Evolutionary conservation across 2,113 vertebrate genomes (phyloP).

Genomic region (Malaclemys terrapin): DNA sequence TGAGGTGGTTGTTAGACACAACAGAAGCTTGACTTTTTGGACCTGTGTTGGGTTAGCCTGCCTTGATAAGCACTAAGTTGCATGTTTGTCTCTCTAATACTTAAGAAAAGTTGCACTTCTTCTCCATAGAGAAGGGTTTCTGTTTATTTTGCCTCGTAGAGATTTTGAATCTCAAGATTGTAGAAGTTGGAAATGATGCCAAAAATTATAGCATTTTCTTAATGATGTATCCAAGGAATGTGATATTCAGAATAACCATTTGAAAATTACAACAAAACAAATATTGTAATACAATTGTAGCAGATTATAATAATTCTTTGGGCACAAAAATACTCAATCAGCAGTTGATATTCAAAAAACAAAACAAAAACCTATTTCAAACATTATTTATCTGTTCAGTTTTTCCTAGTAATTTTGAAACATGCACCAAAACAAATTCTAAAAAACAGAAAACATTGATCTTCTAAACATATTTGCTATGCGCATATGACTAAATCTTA

Average conservation of each 20-base stretch:
- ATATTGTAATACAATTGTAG: background rate
- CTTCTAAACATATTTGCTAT: background rate
- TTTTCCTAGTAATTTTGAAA: background rate
- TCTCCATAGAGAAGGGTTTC: background rate
- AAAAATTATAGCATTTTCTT: slow-evolving; percentile 26
- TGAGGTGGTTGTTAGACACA: background rate
- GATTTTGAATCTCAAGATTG: slow-evolving; percentile 34
- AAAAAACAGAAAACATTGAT: background rate
- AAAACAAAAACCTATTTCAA: background rate
- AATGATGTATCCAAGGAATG: slow-evolving; percentile 8
- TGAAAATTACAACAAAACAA: slow-evolving; percentile 55
- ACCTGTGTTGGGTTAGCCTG: background rate
- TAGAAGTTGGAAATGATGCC: slow-evolving; percentile 21
- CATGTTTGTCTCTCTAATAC: background rate
- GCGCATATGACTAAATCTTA: background rate
- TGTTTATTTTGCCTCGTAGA: slow-evolving; percentile 47
- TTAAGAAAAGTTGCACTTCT: background rate
- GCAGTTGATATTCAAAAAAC: background rate
- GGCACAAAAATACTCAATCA: background rate
- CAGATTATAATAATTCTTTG: background rate
- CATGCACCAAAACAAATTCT: background rate
- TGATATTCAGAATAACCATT: slow-evolving; percentile 27
- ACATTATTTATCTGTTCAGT: background rate
- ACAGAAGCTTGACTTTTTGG: slow-evolving; percentile 11
- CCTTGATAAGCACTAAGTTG: background rate